Conservation (phyloP, 2,113 vertebrate genomes). For the Osmerus mordax region DNA sequence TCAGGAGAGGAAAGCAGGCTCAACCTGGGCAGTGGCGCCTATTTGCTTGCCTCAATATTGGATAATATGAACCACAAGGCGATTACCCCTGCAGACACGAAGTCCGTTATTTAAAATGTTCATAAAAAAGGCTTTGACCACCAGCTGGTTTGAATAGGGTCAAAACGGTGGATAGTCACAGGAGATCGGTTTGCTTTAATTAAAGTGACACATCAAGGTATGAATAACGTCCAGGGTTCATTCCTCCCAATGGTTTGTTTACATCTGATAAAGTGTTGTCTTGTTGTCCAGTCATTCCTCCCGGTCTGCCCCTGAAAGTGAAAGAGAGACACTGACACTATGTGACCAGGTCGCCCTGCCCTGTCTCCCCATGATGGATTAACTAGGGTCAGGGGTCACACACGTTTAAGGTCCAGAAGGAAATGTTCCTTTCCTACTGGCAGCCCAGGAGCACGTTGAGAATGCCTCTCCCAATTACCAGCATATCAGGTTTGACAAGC, state of each 20-base stretch:
- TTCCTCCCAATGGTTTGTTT: slow-evolving; percentile 1
- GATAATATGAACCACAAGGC: slow-evolving; percentile 28
- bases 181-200: slow-evolving; percentile 1
- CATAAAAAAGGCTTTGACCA: slow-evolving; percentile 13
- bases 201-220: slow-evolving; percentile 10
- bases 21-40: not conserved
- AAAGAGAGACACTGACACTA: slow-evolving; percentile 48
- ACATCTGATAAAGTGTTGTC: slow-evolving; percentile 3
- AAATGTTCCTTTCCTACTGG: slow-evolving; percentile 71
- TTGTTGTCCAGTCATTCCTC: not conserved
- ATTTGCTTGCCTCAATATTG: slow-evolving; percentile 8
- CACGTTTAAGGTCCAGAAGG: slow-evolving; percentile 75
- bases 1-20: not conserved
- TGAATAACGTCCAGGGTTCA: slow-evolving; percentile 2
- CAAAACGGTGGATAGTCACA: not conserved
- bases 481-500: slow-evolving; percentile 13
- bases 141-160: slow-evolving; percentile 28
- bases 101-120: slow-evolving; percentile 20
- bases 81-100: slow-evolving; percentile 21
- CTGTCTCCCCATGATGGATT: slow-evolving; percentile 73
- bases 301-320: not conserved
- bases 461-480: slow-evolving; percentile 8
- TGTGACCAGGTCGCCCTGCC: slow-evolving; percentile 52
- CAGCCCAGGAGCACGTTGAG: slow-evolving; percentile 25
- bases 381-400: slow-evolving; percentile 71